These are phyloP conservation scores for Drosophila austrosaltans DNA, from an alignment of 2,888 invertebrate genomes.

Conservation along the genomic window DNA sequence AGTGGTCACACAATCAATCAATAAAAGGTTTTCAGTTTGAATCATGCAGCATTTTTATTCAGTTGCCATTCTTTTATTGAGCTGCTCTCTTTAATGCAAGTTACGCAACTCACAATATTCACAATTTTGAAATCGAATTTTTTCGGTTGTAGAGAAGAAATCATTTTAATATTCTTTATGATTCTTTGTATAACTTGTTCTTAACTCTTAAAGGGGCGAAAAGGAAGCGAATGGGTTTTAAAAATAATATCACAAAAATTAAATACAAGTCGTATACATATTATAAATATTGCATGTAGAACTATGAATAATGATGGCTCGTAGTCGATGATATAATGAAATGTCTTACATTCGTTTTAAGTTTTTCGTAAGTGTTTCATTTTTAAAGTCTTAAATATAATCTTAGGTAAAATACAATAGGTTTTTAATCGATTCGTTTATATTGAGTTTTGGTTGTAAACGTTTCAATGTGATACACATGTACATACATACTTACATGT, in stretches of 20 bases:
- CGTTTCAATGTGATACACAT: conserved; percentile 23
- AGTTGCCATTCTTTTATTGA: conserved; percentile 27
- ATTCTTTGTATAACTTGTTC: conserved; percentile 6
- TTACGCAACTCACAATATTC: conserved; percentile 6
- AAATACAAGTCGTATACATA: conserved; percentile 74
- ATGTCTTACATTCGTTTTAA: conserved; percentile 42
- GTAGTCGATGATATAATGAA: conserved; percentile 34
- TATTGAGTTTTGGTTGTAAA: conserved; percentile 45
- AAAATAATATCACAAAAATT: conserved; percentile 77
- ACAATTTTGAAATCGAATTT: conserved; percentile 6
- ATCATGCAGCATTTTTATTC: conserved; percentile 67
- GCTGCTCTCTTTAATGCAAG: conserved; percentile 16
- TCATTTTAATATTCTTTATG: background rate
- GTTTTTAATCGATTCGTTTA: conserved; percentile 22
- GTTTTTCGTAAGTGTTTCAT: conserved; percentile 11
- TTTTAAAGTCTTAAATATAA: conserved; percentile 36
- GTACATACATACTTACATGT: conserved; percentile 22
- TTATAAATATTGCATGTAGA: conserved; percentile 30
- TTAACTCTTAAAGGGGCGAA: conserved; percentile 20
- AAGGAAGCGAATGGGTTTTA: conserved; percentile 66
- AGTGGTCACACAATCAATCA: background rate
- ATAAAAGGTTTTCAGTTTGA: conserved; percentile 44
- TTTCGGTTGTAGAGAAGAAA: conserved; percentile 4
- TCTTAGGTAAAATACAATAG: conserved; percentile 45
- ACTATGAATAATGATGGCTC: conserved; percentile 13